Percentiles rank a stretch among this genome's conserved stretches.
Conservation (phyloP, 2,888 invertebrate genomes). For the Melinopterus prodromus region DNA sequence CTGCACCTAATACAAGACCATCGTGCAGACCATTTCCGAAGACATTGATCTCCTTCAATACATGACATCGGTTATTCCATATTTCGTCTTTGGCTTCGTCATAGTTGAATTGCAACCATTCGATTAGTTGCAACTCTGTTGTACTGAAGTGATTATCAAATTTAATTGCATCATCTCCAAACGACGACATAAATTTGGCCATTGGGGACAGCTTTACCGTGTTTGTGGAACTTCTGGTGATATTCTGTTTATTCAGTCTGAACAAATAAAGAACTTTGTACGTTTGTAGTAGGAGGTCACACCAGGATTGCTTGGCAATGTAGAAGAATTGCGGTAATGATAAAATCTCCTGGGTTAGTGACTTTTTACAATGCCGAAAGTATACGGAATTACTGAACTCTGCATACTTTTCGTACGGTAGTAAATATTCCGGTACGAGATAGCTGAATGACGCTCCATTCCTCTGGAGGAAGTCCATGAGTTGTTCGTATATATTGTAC, state of each 20-base stretch:
- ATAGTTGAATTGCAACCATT: constrained; percentile 59
- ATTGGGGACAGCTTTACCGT: not conserved
- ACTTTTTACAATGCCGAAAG: constrained; percentile 40
- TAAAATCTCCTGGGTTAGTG: not conserved
- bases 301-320: constrained; percentile 63
- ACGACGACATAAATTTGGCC: not conserved
- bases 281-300: constrained; percentile 69
- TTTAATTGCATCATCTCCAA: not conserved
- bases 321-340: constrained; percentile 43
- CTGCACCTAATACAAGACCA: constrained; percentile 65
- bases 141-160: constrained; percentile 21
- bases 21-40: constrained; percentile 65
- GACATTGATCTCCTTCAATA: constrained; percentile 49
- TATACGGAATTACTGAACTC: constrained; percentile 52
- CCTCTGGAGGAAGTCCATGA: constrained; percentile 53
- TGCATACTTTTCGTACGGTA: constrained; percentile 51
- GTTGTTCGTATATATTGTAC: constrained; percentile 53
- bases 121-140: constrained; percentile 55
- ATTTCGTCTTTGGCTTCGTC: constrained; percentile 49
- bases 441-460: constrained; percentile 58
- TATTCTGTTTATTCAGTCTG: constrained; percentile 19
- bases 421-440: constrained; percentile 56
- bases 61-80: constrained; percentile 11
- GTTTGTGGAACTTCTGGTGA: not conserved
- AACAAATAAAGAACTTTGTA: constrained; percentile 64